Conservation (phyloP, 2,888 invertebrate species). For the Stenotaenia linearis region DNA sequence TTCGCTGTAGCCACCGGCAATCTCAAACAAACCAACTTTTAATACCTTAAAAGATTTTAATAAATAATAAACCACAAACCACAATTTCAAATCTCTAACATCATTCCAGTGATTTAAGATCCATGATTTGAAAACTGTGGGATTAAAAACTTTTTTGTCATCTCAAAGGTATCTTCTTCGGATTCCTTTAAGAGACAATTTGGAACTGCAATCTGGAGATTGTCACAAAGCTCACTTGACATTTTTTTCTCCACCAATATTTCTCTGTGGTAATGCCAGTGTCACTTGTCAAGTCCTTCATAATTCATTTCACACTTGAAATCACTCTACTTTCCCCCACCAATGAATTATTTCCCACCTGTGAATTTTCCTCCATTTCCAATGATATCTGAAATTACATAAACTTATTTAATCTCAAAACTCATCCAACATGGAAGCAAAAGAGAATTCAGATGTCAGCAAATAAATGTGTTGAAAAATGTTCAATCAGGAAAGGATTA, state of each 20-base stretch:
- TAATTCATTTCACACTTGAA: constrained; percentile 1
- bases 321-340: background rate
- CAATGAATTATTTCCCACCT: constrained; percentile 19
- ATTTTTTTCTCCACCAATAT: background rate
- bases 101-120: too few species aligned
- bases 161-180: background rate
- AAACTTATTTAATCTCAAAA: background rate
- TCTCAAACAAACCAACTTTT: too few species aligned
- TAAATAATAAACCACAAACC: too few species aligned
- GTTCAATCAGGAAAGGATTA: constrained; percentile 21
- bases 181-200: background rate
- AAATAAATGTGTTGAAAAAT: background rate
- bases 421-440: background rate
- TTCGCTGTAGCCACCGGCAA: too few species aligned
- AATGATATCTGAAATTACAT: background rate
- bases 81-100: too few species aligned
- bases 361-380: background rate
- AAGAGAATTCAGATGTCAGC: too few species aligned
- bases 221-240: background rate
- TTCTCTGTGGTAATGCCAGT: background rate
- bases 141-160: background rate
- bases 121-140: too few species aligned
- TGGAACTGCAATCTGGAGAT: background rate
- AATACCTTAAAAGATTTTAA: too few species aligned
- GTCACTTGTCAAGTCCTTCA: constrained; percentile 6